phyloP scores from a whole-genome alignment of 2,888 invertebrate genomes.

The Chloromyia formosa region DNA sequence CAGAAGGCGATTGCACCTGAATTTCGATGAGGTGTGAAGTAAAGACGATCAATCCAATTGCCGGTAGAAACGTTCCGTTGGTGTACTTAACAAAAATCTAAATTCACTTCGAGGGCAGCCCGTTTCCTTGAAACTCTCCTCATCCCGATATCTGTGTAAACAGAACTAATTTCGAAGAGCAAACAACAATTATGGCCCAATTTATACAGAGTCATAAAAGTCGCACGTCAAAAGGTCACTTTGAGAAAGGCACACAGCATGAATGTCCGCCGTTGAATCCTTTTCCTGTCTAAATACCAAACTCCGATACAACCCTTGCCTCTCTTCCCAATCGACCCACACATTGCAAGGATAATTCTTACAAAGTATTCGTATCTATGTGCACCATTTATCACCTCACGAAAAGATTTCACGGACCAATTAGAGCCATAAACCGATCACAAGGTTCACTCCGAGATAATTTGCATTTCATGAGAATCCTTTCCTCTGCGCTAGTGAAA shows the following conservation, averaged over 20 bases:
- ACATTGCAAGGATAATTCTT: neutral
- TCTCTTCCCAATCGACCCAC: neutral
- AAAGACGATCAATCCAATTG: no score
- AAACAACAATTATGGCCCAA: slow-evolving; percentile 2
- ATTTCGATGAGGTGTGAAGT: no score
- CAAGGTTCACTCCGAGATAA: slow-evolving; percentile 30
- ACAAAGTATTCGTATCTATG: neutral
- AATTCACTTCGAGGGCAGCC: no score
- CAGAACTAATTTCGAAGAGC: neutral
- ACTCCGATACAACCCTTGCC: neutral
- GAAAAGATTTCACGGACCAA: slow-evolving; percentile 44
- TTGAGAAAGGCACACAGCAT: slow-evolving; percentile 8
- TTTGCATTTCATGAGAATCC: slow-evolving; percentile 45
- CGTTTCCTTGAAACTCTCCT: no score
- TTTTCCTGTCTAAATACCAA: neutral
- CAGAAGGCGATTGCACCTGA: no score
- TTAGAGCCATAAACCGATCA: slow-evolving; percentile 42
- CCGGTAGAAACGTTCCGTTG: no score
- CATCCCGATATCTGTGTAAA: neutral
- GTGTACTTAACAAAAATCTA: no score
- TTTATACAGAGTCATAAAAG: neutral
- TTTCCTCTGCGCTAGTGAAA: neutral
- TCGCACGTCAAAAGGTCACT: slow-evolving; percentile 12
- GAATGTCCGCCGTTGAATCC: neutral
- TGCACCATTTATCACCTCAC: slow-evolving; percentile 44